Evolutionary conservation across 1,140 invertebrate species (phyloP).

Genomic region (Oscheius sp.): DNA sequence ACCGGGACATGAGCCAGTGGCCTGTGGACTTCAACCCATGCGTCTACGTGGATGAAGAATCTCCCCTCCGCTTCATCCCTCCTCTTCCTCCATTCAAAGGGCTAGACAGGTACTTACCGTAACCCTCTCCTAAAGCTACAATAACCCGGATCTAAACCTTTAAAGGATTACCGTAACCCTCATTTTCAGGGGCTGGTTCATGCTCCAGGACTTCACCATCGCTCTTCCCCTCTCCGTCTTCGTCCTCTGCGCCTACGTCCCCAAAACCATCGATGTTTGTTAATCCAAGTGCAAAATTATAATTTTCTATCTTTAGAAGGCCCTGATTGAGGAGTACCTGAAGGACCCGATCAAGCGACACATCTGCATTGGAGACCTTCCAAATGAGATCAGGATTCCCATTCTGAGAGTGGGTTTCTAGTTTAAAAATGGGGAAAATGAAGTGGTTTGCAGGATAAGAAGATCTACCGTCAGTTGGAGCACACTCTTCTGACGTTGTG

Average conservation of each 20-base stretch:
- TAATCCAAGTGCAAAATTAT: background rate
- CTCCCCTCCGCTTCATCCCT: constrained; percentile 30
- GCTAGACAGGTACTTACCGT: constrained; percentile 29
- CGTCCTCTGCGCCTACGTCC: constrained; percentile 33
- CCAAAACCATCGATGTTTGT: constrained; percentile 26
- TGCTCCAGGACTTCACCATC: constrained; percentile 40
- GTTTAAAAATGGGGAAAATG: background rate
- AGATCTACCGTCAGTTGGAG: constrained; percentile 27
- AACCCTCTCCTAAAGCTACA: no score
- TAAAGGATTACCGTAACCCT: background rate
- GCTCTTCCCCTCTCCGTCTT: constrained; percentile 45
- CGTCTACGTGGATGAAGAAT: constrained; percentile 35
- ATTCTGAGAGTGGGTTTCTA: constrained; percentile 7
- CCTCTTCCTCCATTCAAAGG: constrained; percentile 27
- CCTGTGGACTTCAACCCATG: background rate
- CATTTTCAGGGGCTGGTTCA: constrained; percentile 36
- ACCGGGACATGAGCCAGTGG: background rate
- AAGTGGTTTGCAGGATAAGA: constrained; percentile 33
- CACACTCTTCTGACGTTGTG: constrained; percentile 22
- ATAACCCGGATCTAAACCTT: no score
- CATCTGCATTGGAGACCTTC: constrained; percentile 43
- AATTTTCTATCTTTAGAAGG: constrained; percentile 22
- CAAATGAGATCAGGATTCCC: constrained; percentile 12
- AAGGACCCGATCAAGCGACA: constrained; percentile 41
- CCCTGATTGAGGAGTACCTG: constrained; percentile 32